A percentile compares a stretch with the other conserved stretches of the same genome.
These are phyloP conservation scores for Drosophila fungiperda DNA, from an alignment of 2,888 invertebrate genomes.

Conservation along the genomic window DNA sequence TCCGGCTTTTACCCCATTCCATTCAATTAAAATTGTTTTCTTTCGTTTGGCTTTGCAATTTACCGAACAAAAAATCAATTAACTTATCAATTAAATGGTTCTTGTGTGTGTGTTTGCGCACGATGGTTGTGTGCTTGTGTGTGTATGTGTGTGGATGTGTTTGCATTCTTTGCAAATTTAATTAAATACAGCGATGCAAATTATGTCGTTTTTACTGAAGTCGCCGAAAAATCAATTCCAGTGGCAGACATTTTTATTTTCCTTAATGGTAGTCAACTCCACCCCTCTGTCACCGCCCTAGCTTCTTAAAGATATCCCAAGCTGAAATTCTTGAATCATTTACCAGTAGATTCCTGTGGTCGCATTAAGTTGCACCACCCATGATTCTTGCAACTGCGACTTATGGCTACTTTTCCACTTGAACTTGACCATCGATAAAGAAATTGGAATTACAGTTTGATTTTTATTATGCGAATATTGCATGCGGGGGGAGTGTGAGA, in stretches of 20 bases:
- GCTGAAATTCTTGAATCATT: conserved; percentile 66
- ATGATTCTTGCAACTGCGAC: conserved; percentile 35
- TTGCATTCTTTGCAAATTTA: conserved; percentile 25
- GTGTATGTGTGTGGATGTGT: background rate
- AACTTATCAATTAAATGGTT: conserved; percentile 66
- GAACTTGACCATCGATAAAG: conserved; percentile 58
- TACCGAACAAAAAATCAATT: conserved; percentile 63
- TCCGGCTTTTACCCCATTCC: background rate
- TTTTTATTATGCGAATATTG: conserved; percentile 26
- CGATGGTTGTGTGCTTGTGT: background rate
- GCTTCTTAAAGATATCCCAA: conserved; percentile 2
- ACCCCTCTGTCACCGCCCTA: background rate
- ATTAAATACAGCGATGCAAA: conserved; percentile 59
- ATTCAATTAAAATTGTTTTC: conserved; percentile 39
- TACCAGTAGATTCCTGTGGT: conserved; percentile 42
- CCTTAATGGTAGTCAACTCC: background rate
- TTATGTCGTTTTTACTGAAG: conserved; percentile 59
- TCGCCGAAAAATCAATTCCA: conserved; percentile 32
- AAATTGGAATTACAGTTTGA: conserved; percentile 47
- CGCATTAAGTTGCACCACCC: conserved; percentile 41
- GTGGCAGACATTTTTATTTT: conserved; percentile 4
- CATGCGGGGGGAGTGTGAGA: conserved; percentile 1
- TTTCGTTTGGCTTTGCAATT: conserved; percentile 27
- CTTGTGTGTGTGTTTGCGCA: background rate
- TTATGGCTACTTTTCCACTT: conserved; percentile 67